Conservation (phyloP, 2,113 vertebrate species). For the Serilophus lunatus region DNA sequence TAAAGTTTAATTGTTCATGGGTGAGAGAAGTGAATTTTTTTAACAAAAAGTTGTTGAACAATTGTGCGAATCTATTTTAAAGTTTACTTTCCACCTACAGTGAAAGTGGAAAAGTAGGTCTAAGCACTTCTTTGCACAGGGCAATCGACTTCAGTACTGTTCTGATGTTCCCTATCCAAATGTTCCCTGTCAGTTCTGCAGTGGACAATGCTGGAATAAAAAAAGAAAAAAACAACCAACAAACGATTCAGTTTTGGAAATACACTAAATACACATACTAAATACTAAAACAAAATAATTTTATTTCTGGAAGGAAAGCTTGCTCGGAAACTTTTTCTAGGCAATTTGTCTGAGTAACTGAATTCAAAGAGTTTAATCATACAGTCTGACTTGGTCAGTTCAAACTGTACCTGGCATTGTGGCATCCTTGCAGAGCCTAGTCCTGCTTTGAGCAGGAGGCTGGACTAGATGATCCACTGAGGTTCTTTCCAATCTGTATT, state of each 20-base stretch:
- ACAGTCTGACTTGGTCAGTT: neutral
- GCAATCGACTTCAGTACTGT: neutral
- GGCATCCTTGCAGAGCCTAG: neutral
- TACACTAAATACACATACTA: neutral
- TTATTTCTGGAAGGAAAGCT: neutral
- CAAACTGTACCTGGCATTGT: neutral
- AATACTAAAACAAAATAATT: neutral
- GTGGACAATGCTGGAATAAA: neutral
- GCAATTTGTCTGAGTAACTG: neutral
- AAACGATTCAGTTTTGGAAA: neutral
- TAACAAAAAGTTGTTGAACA: neutral
- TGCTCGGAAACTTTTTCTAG: neutral
- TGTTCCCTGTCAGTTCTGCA: neutral
- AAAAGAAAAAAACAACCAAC: neutral
- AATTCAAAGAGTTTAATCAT: neutral
- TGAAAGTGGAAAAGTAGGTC: neutral
- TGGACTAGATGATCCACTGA: neutral
- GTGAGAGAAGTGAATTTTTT: neutral
- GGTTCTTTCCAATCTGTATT: neutral
- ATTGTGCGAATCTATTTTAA: neutral
- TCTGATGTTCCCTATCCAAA: neutral
- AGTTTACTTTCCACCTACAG: neutral
- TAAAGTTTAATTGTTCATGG: neutral
- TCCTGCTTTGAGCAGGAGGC: neutral
- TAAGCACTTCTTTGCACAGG: neutral